Percentiles rank a stretch among this genome's conserved stretches.
phyloP scores from a whole-genome alignment of 2,797 vertebrate genomes.

The Martes flavigula region DNA sequence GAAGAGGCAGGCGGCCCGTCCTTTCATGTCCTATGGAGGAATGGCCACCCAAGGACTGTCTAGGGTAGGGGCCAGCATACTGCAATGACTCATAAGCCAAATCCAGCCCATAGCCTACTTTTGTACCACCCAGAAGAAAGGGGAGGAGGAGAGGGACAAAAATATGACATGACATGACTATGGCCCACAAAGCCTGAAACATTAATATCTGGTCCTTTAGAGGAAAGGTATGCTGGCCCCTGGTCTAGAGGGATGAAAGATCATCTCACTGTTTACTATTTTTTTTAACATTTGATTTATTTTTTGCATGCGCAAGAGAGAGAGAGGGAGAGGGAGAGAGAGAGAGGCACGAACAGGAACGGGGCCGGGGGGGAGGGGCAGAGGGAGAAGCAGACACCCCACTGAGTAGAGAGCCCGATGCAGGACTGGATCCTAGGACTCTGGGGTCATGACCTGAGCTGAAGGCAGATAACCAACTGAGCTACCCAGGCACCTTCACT shows the following conservation, averaged over 20 bases:
- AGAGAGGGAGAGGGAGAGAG: too few relatives aligned
- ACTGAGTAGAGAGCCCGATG: too few relatives aligned
- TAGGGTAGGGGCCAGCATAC: too few relatives aligned
- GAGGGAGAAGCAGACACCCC: too few relatives aligned
- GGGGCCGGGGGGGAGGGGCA: too few relatives aligned
- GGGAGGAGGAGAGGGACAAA: neutral
- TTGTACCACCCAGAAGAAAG: neutral
- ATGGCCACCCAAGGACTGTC: neutral
- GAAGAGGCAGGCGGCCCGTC: neutral
- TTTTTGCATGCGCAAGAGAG: too few relatives aligned
- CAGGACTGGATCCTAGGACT: too few relatives aligned
- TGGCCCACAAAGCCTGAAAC: neutral
- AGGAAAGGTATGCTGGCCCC: neutral
- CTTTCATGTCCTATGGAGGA: neutral
- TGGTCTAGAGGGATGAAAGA: neutral
- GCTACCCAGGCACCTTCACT: neutral
- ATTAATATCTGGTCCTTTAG: neutral
- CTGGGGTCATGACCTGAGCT: too few relatives aligned
- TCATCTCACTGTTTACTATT: neutral
- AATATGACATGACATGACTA: neutral
- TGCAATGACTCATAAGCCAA: neutral
- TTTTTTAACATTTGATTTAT: too few relatives aligned
- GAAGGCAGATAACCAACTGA: too few relatives aligned
- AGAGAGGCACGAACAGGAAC: too few relatives aligned
- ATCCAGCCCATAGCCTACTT: neutral